A percentile compares a stretch with the other conserved stretches of the same genome.
phyloP scores from a whole-genome alignment of 2,113 vertebrate genomes.

The Anseranas semipalmata region DNA sequence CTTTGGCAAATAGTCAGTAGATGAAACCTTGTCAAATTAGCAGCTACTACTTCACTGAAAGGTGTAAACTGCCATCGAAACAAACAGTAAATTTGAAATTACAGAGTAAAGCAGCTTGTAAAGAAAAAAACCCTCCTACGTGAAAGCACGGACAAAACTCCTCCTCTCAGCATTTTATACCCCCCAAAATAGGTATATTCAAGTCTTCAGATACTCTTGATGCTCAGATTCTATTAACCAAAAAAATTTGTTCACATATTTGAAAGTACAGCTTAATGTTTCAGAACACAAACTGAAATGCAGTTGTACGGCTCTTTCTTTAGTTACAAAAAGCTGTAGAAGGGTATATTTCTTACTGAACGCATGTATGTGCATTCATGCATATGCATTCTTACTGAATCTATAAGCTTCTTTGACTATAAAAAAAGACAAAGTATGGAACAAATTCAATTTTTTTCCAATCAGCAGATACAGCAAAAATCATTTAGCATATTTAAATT shows the following conservation, averaged over 20 bases:
- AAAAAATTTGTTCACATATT: background rate
- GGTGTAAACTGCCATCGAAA: background rate
- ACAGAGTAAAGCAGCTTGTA: background rate
- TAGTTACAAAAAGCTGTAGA: background rate
- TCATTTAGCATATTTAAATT: background rate
- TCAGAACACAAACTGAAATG: background rate
- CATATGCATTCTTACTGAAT: background rate
- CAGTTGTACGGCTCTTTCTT: accelerated
- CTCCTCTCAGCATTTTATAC: background rate
- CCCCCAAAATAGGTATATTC: background rate
- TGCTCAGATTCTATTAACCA: background rate
- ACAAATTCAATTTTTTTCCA: background rate
- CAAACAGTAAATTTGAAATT: background rate
- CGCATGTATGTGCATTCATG: background rate
- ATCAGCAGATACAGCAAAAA: background rate
- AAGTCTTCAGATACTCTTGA: background rate
- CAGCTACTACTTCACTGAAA: background rate
- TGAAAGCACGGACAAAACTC: background rate
- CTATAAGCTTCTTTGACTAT: background rate
- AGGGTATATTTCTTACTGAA: background rate
- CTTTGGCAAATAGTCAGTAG: background rate
- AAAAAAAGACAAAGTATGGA: background rate
- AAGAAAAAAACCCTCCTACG: accelerated
- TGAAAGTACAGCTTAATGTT: background rate
- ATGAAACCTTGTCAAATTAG: background rate